Evolutionary conservation across 2,113 vertebrate species (phyloP), one percentile per base, ranked within the genome.

Genomic region (Phaethon lepturus): DNA sequence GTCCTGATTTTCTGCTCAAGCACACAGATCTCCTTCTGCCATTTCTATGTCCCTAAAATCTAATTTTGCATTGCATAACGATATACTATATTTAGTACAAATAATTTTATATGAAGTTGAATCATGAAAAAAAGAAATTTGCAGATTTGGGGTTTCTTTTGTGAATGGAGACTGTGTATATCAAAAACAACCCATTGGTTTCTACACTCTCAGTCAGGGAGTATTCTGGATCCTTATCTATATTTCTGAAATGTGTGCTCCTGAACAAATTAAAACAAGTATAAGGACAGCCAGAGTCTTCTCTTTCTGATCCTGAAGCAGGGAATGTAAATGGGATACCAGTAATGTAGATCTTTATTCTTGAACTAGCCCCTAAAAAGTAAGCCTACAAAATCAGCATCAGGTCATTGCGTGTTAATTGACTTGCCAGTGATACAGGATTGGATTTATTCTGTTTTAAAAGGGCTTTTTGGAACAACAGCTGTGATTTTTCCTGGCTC

Each of bases 401-500:
- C 59, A 40, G 62, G 76, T 50, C 13, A 26, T 74, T 90, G 82
- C 5, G 47, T 38, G 17, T 71, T 58, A 73, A 77, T 50, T 86
- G 67, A 77, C 47, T 74, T 91, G 52, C 59, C 35, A 49, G 35
- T 77, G 82, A 74, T 29, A 79, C 0, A 9, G 17, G 49, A 62
- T 67, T 68, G 72, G 79, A 50, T 88, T 93, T 83, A 42, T 12
- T 6, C 63, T 52, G 28, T 63, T 85, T 80, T 67, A 73, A 84
- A 95, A 86, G 18, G 7, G 20, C 5, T 77, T 88, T 95, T 90
- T 83, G 45, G 25, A 96, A 53, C 25, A 80, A 91, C 96, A 96
- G 77, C 73, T 94, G 88, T 90, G 72, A 77, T 86, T 80, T 88
- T 95, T 86, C 71, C 63, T 90, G 71, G 31, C 79, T 94, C 23